Base-by-base conservation (phyloP, 2,888 invertebrate genomes). In the Cyaniris semiargus region DNA sequence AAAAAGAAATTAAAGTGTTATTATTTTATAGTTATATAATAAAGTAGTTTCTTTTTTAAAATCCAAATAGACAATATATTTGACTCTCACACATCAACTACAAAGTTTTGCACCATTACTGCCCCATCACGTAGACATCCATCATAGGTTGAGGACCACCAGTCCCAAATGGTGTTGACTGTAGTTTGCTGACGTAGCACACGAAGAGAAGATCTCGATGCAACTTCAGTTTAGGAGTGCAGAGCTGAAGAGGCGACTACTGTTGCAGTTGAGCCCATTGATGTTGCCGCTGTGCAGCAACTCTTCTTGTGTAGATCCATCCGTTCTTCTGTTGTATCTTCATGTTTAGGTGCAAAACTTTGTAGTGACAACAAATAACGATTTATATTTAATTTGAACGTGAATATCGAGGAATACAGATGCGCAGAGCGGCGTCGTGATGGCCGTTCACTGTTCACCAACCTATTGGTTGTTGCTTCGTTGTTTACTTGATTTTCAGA, bases 101-200 rank as follows among this genome's bases (percentile, higher is more conserved):
- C 94, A 94, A 94, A 94, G 94, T 94, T 94, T 94, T 94, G 94
- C 94, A 94, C 94, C 93, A 86, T 83, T 85, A 86, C 84, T 89
- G 87, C 88, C 86, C 83, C 79, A 27, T 23, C 53, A 27, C 2
- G 7, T 48, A 48, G 53, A 27, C 48, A 2, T 27, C 18, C 74
- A 71, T 72, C 4, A 7, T 21, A 48, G 21, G 74, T 0, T 15
- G 74, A 8, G 3, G 72, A 23, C 48, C 15, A 74, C 53, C 53
- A 74, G 74, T 53, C 53, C 53, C 48, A 53, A 53, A 27, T 74
- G n/a, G 74, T 15, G 53, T 74, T 74, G 74, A 74, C 15, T 53
- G 74, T 27, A 53, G 74, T 27, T 53, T 74, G 74, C 15, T 53
- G 72, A 23, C 27, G 53, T 53, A 27, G 74, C 1, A 48, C 53